phyloP scores from a whole-genome alignment of 1,140 invertebrate species.

The Eumeta japonica region DNA sequence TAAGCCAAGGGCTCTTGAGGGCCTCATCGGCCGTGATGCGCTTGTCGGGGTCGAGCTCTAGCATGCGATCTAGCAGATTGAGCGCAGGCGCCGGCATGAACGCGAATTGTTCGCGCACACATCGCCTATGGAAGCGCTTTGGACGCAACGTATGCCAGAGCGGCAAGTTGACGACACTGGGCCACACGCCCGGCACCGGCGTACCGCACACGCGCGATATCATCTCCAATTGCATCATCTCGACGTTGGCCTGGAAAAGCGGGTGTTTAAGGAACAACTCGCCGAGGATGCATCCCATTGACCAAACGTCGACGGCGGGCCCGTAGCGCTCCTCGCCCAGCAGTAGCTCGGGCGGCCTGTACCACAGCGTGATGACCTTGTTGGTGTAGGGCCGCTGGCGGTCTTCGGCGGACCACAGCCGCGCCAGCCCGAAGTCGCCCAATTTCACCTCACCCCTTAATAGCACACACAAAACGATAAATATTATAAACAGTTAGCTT shows the following conservation, averaged over 20 bases:
- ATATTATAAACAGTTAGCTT: too few relatives aligned
- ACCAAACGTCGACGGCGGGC: slow-evolving; percentile 98
- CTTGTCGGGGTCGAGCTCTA: slow-evolving; percentile 92
- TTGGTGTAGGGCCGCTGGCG: slow-evolving; percentile 94
- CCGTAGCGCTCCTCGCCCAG: slow-evolving; percentile 98
- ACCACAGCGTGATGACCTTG: slow-evolving; percentile 99
- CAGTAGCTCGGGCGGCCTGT: slow-evolving; percentile 93
- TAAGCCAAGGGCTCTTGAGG: slow-evolving; percentile 91
- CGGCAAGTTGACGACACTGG: slow-evolving; percentile 92
- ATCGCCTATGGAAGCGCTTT: slow-evolving; percentile 85
- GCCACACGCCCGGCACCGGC: slow-evolving; percentile 96
- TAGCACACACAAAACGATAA: too few relatives aligned
- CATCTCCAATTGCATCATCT: slow-evolving; percentile 91
- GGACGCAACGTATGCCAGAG: slow-evolving; percentile 90
- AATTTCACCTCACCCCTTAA: slow-evolving; percentile 97
- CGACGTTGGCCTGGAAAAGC: slow-evolving; percentile 88
- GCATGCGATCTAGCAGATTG: slow-evolving; percentile 94
- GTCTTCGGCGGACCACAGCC: slow-evolving; percentile 94
- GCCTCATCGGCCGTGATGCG: slow-evolving; percentile 94
- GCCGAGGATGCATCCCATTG: slow-evolving; percentile 97
- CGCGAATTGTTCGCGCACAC: slow-evolving; percentile 88
- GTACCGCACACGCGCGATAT: slow-evolving; percentile 96
- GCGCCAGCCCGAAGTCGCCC: slow-evolving; percentile 96
- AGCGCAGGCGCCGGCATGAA: slow-evolving; percentile 87
- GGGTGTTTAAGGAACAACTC: slow-evolving; percentile 97